Evolutionary conservation across 2,113 vertebrate genomes (phyloP).

Genomic region (Manacus vitellinus): DNA sequence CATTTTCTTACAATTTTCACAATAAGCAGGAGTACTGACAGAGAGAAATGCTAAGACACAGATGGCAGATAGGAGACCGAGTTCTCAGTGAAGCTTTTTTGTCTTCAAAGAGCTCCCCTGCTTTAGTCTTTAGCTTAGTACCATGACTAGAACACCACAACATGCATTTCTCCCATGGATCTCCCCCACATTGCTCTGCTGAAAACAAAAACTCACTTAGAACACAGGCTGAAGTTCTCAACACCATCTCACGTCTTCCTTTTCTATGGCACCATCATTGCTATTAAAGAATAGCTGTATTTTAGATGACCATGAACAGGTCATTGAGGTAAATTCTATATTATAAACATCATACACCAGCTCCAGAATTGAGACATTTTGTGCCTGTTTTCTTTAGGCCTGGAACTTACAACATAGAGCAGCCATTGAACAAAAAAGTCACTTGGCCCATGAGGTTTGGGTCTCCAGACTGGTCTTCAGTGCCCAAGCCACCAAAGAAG

Average conservation of each 20-base stretch:
- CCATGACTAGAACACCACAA: neutral
- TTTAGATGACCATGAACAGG: fast-evolving
- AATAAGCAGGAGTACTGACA: neutral
- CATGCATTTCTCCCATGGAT: neutral
- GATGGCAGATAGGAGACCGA: neutral
- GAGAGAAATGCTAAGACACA: neutral
- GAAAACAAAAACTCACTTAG: neutral
- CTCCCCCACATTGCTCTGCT: neutral
- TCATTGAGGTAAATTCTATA: neutral
- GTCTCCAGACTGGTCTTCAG: conserved; percentile 81
- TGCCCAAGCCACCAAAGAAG: conserved; percentile 70
- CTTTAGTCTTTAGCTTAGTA: neutral
- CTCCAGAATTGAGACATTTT: neutral
- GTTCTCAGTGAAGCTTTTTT: neutral
- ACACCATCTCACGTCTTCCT: neutral
- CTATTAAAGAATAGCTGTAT: fast-evolving
- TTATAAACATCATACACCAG: neutral
- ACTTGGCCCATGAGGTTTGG: conserved; percentile 89
- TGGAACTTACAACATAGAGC: conserved; percentile 72
- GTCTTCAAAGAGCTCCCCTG: neutral
- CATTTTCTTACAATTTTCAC: neutral
- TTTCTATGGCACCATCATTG: neutral
- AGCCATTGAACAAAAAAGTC: conserved; percentile 64
- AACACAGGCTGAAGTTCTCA: neutral
- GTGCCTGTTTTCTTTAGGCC: conserved; percentile 72